Evolutionary conservation across 2,888 invertebrate genomes (phyloP).

Genomic region (Chrysodeixis includens): DNA sequence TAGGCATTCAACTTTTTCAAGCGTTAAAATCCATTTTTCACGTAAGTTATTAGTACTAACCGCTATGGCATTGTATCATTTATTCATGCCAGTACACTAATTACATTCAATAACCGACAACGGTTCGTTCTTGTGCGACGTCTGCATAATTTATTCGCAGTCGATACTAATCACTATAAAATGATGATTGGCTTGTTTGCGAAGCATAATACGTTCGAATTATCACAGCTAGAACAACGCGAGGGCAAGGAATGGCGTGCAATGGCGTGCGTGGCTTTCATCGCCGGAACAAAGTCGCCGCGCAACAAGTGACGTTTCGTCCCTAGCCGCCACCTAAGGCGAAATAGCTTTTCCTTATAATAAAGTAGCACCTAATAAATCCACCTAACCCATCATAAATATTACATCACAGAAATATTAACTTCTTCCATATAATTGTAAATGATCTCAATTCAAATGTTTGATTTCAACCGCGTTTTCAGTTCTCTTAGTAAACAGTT

Average conservation of each 20-base stretch:
- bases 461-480: conserved; percentile 69
- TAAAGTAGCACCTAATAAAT: conserved; percentile 53
- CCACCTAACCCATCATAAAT: conserved; percentile 30
- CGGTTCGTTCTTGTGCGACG: conserved; percentile 7
- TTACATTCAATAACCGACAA: conserved; percentile 6
- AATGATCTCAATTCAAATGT: conserved; percentile 61
- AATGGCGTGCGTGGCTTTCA: conserved; percentile 85
- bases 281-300: conserved; percentile 81
- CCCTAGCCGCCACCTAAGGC: conserved; percentile 71
- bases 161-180: conserved; percentile 45
- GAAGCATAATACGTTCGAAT: conserved; percentile 55
- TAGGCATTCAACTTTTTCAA: too few relatives aligned
- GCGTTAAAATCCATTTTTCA: too few relatives aligned
- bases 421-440: conserved; percentile 45
- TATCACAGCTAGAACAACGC: conserved; percentile 77
- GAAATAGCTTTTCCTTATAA: conserved; percentile 66
- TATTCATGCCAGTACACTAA: not conserved
- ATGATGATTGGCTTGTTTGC: conserved; percentile 53
- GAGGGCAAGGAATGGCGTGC: conserved; percentile 77
- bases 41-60: not conserved
- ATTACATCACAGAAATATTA: conserved; percentile 25
- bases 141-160: conserved; percentile 30
- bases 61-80: not conserved
- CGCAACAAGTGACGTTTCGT: conserved; percentile 85
- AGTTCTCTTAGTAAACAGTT: conserved; percentile 80